A percentile compares a stretch with the other conserved stretches of the same genome.
phyloP scores from a whole-genome alignment of 2,888 invertebrate genomes.

The Meiosimyza platycephala region DNA sequence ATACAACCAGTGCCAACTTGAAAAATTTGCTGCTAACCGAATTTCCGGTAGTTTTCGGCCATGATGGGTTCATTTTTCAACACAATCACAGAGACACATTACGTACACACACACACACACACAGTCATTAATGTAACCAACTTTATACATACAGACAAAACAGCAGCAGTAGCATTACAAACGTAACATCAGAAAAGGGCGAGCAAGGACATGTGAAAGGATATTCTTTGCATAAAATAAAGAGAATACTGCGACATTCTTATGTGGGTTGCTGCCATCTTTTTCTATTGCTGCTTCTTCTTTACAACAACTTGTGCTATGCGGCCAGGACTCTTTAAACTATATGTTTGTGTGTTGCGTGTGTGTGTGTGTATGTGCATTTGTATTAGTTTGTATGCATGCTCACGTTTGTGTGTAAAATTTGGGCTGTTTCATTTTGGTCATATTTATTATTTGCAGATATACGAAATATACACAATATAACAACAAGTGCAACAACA shows the following conservation, averaged over 20 bases:
- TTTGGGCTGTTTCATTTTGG: constrained; percentile 64
- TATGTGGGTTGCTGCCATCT: constrained; percentile 19
- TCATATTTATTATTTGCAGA: constrained; percentile 64
- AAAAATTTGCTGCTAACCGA: constrained; percentile 54
- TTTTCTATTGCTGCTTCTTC: not conserved
- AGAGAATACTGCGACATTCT: not conserved
- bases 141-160: constrained; percentile 60
- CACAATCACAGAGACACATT: constrained; percentile 38
- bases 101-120: constrained; percentile 35
- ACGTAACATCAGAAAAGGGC: constrained; percentile 6
- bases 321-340: not conserved
- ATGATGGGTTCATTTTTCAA: constrained; percentile 58
- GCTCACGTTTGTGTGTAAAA: constrained; percentile 58
- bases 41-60: constrained; percentile 59
- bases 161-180: constrained; percentile 43
- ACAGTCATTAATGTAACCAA: constrained; percentile 50
- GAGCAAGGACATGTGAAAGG: constrained; percentile 2
- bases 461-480: constrained; percentile 47
- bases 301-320: not conserved
- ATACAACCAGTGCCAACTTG: not conserved
- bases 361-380: constrained; percentile 39
- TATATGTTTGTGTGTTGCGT: not conserved
- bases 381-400: constrained; percentile 45
- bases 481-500: constrained; percentile 25
- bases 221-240: not conserved